phyloP scores from a whole-genome alignment of 2,113 vertebrate genomes.

The Urocolius indicus region DNA sequence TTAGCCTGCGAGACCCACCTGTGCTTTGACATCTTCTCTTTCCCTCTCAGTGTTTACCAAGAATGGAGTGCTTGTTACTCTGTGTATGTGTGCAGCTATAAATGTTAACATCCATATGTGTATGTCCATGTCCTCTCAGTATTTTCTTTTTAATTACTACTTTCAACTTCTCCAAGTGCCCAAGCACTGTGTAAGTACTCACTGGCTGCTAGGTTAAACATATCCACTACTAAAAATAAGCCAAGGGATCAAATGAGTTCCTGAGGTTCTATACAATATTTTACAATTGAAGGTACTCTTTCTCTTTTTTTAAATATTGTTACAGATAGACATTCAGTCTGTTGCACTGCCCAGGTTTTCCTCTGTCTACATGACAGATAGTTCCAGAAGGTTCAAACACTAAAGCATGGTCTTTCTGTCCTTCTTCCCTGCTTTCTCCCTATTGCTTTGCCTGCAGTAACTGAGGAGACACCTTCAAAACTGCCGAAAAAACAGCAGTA shows the following conservation, averaged over 20 bases:
- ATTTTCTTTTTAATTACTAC: background rate
- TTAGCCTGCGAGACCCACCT: background rate
- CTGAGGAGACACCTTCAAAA: background rate
- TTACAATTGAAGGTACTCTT: background rate
- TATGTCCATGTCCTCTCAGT: background rate
- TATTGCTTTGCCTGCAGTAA: background rate
- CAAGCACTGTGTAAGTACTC: background rate
- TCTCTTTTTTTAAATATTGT: background rate
- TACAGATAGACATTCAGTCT: background rate
- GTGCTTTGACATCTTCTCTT: slow-evolving; percentile 38
- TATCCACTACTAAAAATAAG: background rate
- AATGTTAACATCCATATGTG: background rate
- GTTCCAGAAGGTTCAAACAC: background rate
- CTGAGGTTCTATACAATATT: background rate
- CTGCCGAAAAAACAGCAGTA: background rate
- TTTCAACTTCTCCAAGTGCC: background rate
- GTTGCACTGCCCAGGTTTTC: background rate
- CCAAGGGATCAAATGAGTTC: background rate
- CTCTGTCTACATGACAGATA: background rate
- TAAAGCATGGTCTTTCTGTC: background rate
- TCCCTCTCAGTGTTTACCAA: background rate
- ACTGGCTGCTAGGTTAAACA: background rate
- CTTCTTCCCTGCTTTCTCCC: background rate
- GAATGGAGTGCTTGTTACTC: slow-evolving; percentile 5
- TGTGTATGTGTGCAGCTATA: background rate